A percentile compares a stretch with the other conserved stretches of the same genome.
phyloP scores from a whole-genome alignment of 1,140 invertebrate genomes.

The Drosophila nigromelanica region DNA sequence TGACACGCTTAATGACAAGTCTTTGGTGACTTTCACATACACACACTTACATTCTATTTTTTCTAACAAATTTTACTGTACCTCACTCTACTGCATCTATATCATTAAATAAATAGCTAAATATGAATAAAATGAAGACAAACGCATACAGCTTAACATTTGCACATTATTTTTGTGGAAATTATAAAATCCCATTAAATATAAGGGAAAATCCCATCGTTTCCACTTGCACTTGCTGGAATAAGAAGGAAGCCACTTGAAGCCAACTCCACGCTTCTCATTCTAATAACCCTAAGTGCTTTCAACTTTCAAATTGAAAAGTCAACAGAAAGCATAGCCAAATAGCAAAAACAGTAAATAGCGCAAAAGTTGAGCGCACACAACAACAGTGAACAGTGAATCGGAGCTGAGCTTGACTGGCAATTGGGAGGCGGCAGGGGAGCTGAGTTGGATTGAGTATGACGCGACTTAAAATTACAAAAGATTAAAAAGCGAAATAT shows the following conservation, averaged over 20 bases:
- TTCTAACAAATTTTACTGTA: background rate
- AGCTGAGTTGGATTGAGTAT: constrained; percentile 22
- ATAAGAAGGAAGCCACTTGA: constrained; percentile 59
- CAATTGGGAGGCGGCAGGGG: background rate
- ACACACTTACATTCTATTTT: background rate
- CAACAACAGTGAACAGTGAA: constrained; percentile 24
- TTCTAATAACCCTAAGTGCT: constrained; percentile 80
- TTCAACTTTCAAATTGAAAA: constrained; percentile 82
- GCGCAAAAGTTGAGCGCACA: constrained; percentile 61
- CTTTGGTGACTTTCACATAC: too few relatives aligned
- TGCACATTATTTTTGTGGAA: constrained; percentile 16
- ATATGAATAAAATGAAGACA: background rate
- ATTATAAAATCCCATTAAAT: constrained; percentile 47
- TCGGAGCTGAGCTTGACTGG: background rate
- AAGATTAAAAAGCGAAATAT: constrained; percentile 82
- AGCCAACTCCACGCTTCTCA: constrained; percentile 61
- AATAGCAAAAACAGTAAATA: constrained; percentile 68
- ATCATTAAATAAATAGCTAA: background rate
- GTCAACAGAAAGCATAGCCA: constrained; percentile 77
- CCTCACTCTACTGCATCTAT: background rate
- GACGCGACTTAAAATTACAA: constrained; percentile 79
- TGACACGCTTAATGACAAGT: too few relatives aligned
- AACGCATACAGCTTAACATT: background rate
- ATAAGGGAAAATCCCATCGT: constrained; percentile 48
- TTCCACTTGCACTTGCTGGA: constrained; percentile 16